Evolutionary conservation across 2,888 invertebrate genomes (phyloP).

Genomic region (Ariolimax columbianus): DNA sequence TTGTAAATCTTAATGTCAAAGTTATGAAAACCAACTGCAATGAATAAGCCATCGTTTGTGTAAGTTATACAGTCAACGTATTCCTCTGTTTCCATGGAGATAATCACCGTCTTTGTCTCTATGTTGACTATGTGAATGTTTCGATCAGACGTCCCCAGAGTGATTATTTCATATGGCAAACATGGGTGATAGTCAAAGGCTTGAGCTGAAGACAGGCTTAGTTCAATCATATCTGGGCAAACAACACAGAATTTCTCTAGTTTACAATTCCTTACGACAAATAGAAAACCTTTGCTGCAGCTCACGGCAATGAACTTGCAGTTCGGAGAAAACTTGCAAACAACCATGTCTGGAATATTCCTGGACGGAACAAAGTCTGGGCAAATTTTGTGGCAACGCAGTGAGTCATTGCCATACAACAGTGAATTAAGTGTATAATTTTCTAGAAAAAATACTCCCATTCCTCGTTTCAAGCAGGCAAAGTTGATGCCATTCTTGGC

Average conservation of each 20-base stretch:
- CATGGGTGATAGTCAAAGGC: constrained; percentile 70
- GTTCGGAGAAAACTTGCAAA: constrained; percentile 71
- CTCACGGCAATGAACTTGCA: constrained; percentile 64
- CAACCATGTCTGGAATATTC: constrained; percentile 61
- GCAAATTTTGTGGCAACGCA: constrained; percentile 57
- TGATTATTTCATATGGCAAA: constrained; percentile 57
- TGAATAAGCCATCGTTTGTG: constrained; percentile 57
- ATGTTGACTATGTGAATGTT: constrained; percentile 60
- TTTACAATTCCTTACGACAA: constrained; percentile 56
- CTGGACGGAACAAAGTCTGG: constrained; percentile 55
- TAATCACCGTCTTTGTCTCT: constrained; percentile 49
- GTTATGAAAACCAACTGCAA: constrained; percentile 62
- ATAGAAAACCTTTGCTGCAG: constrained; percentile 58
- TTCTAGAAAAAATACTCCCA: constrained; percentile 52
- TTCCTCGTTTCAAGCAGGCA: constrained; percentile 62
- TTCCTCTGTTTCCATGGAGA: constrained; percentile 46
- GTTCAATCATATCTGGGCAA: constrained; percentile 60
- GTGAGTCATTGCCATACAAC: constrained; percentile 7
- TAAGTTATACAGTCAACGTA: constrained; percentile 63
- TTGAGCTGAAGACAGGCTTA: constrained; percentile 58
- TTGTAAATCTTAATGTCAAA: constrained; percentile 59
- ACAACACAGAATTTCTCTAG: constrained; percentile 58
- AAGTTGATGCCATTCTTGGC: constrained; percentile 67
- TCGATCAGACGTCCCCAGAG: constrained; percentile 62
- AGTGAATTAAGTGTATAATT: constrained; percentile 27